A percentile compares a stretch with the other conserved stretches of the same genome.
Evolutionary conservation across 37 sponge, comb jelly and placozoan species (phyloP).

Genomic region (Oscarella lobularis): DNA sequence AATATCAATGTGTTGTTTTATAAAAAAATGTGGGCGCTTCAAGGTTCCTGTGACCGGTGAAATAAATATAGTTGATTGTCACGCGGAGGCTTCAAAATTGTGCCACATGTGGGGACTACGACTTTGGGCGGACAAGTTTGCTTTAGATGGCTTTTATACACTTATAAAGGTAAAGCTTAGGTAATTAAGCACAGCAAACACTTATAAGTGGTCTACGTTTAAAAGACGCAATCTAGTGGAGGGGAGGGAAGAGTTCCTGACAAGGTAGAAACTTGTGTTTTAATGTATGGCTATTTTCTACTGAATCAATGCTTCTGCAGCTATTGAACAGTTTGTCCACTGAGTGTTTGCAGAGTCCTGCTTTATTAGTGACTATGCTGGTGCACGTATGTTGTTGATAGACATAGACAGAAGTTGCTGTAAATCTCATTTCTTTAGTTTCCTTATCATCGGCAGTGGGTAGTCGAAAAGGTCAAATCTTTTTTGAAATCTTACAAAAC

Average conservation of each 20-base stretch:
- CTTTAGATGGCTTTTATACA: background rate
- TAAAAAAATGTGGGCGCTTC: too few species aligned
- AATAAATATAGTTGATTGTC: too few species aligned
- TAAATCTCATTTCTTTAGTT: background rate
- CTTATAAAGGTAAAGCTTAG: background rate
- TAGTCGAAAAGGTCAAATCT: background rate
- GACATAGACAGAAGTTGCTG: background rate
- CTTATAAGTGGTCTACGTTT: too few species aligned
- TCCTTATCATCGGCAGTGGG: background rate
- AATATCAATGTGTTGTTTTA: too few species aligned
- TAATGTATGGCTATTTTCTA: too few species aligned
- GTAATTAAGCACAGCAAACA: too few species aligned
- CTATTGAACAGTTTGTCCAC: background rate
- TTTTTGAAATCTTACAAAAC: background rate
- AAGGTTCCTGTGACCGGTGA: too few species aligned
- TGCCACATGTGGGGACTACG: background rate
- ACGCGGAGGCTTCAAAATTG: background rate
- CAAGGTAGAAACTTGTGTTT: background rate
- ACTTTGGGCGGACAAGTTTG: background rate
- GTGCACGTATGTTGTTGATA: background rate
- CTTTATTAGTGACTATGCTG: background rate
- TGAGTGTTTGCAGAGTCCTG: background rate
- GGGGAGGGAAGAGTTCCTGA: too few species aligned
- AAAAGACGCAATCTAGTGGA: too few species aligned
- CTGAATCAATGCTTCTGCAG: too few species aligned